Base-by-base conservation (phyloP, 2,797 vertebrate species). In the Alexandromys oeconomus region DNA sequence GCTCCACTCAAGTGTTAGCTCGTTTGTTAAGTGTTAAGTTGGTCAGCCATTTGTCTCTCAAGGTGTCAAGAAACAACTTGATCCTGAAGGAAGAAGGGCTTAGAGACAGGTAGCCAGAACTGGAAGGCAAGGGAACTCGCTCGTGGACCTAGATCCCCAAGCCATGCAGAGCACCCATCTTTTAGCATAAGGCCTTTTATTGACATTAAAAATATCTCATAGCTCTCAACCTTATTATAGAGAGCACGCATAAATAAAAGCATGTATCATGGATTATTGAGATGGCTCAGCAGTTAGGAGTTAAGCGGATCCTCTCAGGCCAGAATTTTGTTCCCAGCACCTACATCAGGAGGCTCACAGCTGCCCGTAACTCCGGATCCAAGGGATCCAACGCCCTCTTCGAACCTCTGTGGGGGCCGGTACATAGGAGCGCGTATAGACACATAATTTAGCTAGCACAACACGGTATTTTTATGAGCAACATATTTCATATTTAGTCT, bases 41-140 rank as follows among this genome's bases (percentile, higher is more conserved):
- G 19, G 5, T 76, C 77, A 37, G 92, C 74, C 95, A 85, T 94
- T 95, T 95, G 57, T 94, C 84, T 92, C 79, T 71, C 57, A 69
- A 85, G 71, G 87, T 87, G 79, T 21, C 46, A 69, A 86, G 76
- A 96, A 95, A 67, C n/a, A 61, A 59, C 37, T 85, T 88, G 87
- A 87, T 88, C 79, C 48, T 29, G 12, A 51, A 85, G 89, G 59
- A 87, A 85, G 54, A 76, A 94, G 78, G 65, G 14, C 81, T 92
- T 51, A 8, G 81, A 82, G 92, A 77, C 78, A 87, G n/a, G 54
- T 67, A 81, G 48, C 79, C 84, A 51, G 40, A 63, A 48, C 59
- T 25, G 6, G 34, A 19, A 31, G 21, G 2, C 1, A 48, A 6
- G n/a, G 34, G 6, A 51, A 51, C 57, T 71, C 17, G 25, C n/a